Evolutionary conservation across 2,113 vertebrate species (phyloP), one percentile per base, ranked within the genome.

Genomic region (Ascaphus truei): DNA sequence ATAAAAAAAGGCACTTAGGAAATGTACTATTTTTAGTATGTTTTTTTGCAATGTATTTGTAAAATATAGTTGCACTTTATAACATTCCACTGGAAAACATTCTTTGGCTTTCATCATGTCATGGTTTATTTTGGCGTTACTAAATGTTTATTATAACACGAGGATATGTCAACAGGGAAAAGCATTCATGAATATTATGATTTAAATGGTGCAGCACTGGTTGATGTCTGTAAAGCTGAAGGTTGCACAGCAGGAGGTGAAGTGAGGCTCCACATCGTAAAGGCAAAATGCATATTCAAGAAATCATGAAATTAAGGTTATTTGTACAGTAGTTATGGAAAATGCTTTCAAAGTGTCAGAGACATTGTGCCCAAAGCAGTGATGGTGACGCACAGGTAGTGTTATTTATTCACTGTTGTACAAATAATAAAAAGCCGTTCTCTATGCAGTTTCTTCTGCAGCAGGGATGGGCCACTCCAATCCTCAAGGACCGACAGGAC

Each of bases 121-220:
- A 23, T 61, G n/a, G 10, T 45, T 45, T 61, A 15, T 29, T 15
- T 45, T 45, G n/a, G 25, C 37, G 29, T 41, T 30, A 61, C 37
- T 45, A 13, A 9, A 18, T 45, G 26, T 30, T 45, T 30, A 29
- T 61, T 45, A 41, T 39, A 22, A 60, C 30, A 55, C 31, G 26
- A 57, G 33, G 30, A 34, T 27, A 45, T 61, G 58, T 45, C 58
- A 45, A 16, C 25, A 45, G 36, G 34, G 12, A 41, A 43, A 45
- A 61, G 37, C 37, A 45, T 61, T 12, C 26, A 29, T 61, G 58
- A 61, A 61, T 61, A 41, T 37, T 41, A 25, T 61, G 58, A 61
- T 61, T 61, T 37, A 43, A 57, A 61, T 29, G 25, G 39, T 45
- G 8, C 7, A 26, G 58, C 11, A 10, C 26, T 61, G 13, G 23